A percentile compares a stretch with the other conserved stretches of the same genome.
phyloP scores from a whole-genome alignment of 53 echinoderm and acorn worm genomes.

The Zoroaster sp. region DNA sequence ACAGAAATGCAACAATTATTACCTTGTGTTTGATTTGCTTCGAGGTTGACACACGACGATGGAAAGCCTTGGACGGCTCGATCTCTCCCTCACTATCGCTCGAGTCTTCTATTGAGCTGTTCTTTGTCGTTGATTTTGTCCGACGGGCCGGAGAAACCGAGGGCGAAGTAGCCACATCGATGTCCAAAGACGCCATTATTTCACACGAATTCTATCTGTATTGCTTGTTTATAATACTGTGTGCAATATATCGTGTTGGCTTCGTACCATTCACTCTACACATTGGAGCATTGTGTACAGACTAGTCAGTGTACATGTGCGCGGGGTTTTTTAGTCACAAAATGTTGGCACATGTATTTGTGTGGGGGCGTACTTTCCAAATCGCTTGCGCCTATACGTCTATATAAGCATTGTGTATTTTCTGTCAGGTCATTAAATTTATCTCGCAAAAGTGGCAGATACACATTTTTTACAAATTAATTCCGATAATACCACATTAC shows the following conservation, averaged over 20 bases:
- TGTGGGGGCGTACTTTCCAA: conserved; percentile 20
- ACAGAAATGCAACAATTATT: no score
- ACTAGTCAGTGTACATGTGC: not conserved
- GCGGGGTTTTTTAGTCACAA: not conserved
- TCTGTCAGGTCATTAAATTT: not conserved
- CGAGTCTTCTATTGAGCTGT: conserved; percentile 88
- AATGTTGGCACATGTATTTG: not conserved
- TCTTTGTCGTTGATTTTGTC: conserved; percentile 72
- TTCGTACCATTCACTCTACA: not conserved
- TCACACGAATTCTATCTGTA: not conserved
- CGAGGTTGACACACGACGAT: conserved; percentile 96
- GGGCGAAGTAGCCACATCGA: conserved; percentile 35
- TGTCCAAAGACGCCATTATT: conserved; percentile 50
- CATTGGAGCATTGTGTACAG: not conserved
- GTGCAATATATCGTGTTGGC: not conserved
- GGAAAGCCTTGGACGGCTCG: conserved; percentile 91
- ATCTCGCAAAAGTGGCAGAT: not conserved
- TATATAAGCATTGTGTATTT: not conserved
- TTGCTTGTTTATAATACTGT: not conserved
- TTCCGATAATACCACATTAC: no score
- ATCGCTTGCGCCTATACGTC: not conserved
- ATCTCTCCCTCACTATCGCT: conserved; percentile 97
- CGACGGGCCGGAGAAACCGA: conserved; percentile 76
- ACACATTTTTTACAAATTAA: no score
- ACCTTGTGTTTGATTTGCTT: conserved; percentile 99